Conservation (phyloP, 2,888 invertebrate genomes). For the Acronicta aceris region DNA sequence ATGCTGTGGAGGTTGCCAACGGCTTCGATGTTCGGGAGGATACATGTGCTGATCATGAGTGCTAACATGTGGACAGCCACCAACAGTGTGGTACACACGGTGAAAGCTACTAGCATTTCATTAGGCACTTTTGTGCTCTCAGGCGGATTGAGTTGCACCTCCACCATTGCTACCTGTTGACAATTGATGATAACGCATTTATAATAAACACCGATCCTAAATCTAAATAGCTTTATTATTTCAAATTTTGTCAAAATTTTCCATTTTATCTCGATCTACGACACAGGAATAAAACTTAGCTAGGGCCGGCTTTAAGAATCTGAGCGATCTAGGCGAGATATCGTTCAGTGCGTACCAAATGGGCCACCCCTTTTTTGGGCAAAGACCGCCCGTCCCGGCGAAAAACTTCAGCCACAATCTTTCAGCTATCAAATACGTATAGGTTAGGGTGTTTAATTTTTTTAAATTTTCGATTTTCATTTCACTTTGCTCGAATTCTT, state of each 20-base stretch:
- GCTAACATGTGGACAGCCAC: conserved; percentile 99
- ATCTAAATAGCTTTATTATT: background rate
- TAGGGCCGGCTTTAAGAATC: too few relatives aligned
- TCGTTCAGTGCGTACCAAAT: too few relatives aligned
- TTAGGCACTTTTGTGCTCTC: conserved; percentile 91
- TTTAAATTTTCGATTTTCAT: too few relatives aligned
- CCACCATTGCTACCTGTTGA: conserved; percentile 94
- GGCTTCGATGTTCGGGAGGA: conserved; percentile 99
- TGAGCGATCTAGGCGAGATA: too few relatives aligned
- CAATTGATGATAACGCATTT: conserved; percentile 13
- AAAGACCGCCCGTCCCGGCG: too few relatives aligned
- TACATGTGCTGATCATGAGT: conserved; percentile 99
- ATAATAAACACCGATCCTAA: background rate
- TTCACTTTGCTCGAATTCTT: too few relatives aligned
- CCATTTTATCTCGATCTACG: too few relatives aligned
- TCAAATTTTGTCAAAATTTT: too few relatives aligned
- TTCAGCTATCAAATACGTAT: too few relatives aligned
- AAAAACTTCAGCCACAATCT: background rate
- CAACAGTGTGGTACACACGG: conserved; percentile 97
- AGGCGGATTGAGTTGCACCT: conserved; percentile 95
- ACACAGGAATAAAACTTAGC: too few relatives aligned
- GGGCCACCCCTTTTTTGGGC: too few relatives aligned
- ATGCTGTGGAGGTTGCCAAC: conserved; percentile 97
- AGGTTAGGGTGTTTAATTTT: too few relatives aligned
- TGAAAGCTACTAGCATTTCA: conserved; percentile 96